A percentile compares a stretch with the other conserved stretches of the same genome.
Conservation (phyloP, 2,888 invertebrate species). For the Trichogramma dendrolimi region DNA sequence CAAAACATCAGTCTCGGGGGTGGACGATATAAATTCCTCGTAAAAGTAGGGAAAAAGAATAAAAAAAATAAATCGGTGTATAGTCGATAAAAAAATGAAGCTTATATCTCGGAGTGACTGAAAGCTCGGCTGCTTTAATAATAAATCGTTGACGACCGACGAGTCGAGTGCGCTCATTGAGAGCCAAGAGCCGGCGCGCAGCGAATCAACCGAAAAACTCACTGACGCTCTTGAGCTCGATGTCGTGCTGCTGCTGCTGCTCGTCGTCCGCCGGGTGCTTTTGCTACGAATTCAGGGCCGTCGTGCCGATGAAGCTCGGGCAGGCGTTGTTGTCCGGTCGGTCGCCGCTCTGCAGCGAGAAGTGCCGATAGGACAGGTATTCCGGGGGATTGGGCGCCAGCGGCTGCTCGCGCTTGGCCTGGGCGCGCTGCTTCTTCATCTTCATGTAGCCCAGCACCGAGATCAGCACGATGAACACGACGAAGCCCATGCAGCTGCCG, state of each 20-base stretch:
- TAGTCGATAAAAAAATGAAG: constrained; percentile 11
- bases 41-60: not conserved
- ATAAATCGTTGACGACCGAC: too few relatives aligned
- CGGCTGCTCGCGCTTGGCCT: constrained; percentile 65
- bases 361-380: constrained; percentile 75
- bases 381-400: constrained; percentile 67
- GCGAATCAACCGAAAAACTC: constrained; percentile 13
- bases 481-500: constrained; percentile 80
- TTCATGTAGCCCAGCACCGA: constrained; percentile 80
- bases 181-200: not conserved
- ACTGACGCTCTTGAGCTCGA: constrained; percentile 44
- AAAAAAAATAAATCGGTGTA: not conserved
- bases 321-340: constrained; percentile 44
- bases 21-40: too few relatives aligned
- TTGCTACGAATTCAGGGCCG: constrained; percentile 49
- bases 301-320: constrained; percentile 48
- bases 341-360: constrained; percentile 67
- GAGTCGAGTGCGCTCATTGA: too few relatives aligned
- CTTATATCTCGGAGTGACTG: constrained; percentile 5
- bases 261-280: constrained; percentile 29
- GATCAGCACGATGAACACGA: constrained; percentile 79
- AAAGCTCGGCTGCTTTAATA: too few relatives aligned
- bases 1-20: too few relatives aligned
- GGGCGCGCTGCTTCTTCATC: constrained; percentile 75
- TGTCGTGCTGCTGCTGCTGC: constrained; percentile 36